Base-by-base conservation (phyloP, 2,888 invertebrate species). In the Drosophila austrosaltans region DNA sequence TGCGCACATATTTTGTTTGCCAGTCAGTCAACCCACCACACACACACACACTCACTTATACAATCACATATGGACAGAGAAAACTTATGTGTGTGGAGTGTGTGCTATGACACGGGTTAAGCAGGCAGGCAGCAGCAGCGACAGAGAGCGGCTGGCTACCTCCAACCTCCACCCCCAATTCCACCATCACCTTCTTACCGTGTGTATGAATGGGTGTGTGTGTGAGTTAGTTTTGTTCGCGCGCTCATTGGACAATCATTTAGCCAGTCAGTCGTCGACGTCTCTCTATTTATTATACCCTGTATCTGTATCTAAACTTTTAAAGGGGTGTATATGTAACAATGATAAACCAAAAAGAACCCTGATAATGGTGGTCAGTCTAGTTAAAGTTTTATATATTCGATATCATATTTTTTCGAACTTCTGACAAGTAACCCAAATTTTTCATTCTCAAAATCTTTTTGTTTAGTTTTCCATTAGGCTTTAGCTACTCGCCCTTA, bases 161-260 rank as follows among this genome's bases (percentile, higher is more conserved):
- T 54, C 56, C 36, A 58, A 66, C 59, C 40, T 20, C n/a, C 57
- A 44, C 20, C 22, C 62, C 20, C 40, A n/a, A 16, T n/a, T 30
- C 59, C 54, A 22, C 44, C 60, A 16, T 30, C 36, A 22, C 40
- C 28, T 0, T 30, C 63, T 44, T 5, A 8, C 25, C 60, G 30
- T 32, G 4, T 44, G 4, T 32, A 8, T 10, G 32, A 8, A 30
- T 44, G 7, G 22, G n/a, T 10, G 40, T n/a, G 36, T 42, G 54
- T 69, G 63, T 58, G 78, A 77, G 77, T 69, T 70, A 61, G 67
- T 85, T 48, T 48, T 48, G 48, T 48, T 48, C 48, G 48, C 72
- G 73, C 87, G 72, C 74, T 85, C 85, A 83, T 83, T 89, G 83
- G 89, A 82, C 89, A 83, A 87, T 87, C 87, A 87, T 87, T 89